Base-by-base conservation (phyloP, 2,888 invertebrate genomes). In the Coenonympha glycerion region DNA sequence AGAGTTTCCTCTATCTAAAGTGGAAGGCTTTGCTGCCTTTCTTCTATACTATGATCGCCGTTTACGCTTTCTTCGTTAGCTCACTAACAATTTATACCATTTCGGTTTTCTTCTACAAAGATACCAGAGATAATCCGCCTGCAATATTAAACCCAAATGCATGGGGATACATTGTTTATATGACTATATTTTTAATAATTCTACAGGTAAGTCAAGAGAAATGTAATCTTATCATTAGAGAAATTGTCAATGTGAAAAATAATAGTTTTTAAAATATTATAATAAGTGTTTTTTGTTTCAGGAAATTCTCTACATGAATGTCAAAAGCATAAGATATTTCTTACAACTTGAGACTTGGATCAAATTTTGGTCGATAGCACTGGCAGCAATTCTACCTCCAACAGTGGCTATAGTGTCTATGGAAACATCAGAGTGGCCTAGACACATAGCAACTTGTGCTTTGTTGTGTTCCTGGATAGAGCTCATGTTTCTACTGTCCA, bases 321-420 rank as follows among this genome's bases (percentile, higher is more conserved):
- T 88, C 6, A 77, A 82, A 51, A 84, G 87, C 58, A 79, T 76
- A 15, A 71, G 85, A 61, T 89, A 89, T 61, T 79, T 89, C 49
- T 69, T 79, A 1, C 88, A 89, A 64, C 62, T 88, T 1, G 90
- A 90, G 59, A 89, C 89, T 0, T 89, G 88, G 88, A 76, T 89
- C 1, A 90, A 90, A 60, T 87, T 89, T 51, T 74, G 76, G 0
- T 87, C 88, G 0, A 64, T 89, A 28, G 69, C 77, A 0, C 68
- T 88, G 6, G 82, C 88, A 0, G 68, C 81, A 0, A 73, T 86
- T 11, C 65, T 88, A 1, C 84, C 88, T 0, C 71, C 74, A 9
- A 65, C 81, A 0, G 68, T 87, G 0, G 55, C 71, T 2, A 58
- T 76, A 3, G 59, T 67, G 1, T 59, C 65, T 2, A 63, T 62